Evolutionary conservation across 1,140 invertebrate species (phyloP), one percentile per base, ranked within the genome.

Genomic region (Drosophila serrata): DNA sequence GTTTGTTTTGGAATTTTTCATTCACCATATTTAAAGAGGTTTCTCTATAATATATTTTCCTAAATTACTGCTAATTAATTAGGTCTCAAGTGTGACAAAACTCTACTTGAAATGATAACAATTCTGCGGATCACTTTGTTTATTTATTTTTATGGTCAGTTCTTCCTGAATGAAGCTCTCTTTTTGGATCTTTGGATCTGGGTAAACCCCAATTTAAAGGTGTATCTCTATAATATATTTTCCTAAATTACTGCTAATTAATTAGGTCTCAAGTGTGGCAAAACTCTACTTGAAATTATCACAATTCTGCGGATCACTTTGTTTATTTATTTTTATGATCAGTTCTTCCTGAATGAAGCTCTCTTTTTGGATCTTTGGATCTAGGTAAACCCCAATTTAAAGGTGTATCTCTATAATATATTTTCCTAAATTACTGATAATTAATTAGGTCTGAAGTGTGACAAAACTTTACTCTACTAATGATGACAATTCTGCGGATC

Each of bases 1-100:
- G 24, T 46, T 46, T 15, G 22, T 45, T 35, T 22, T 27, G 65
- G 53, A 72, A 72, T 57, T 57, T 24, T 65, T 57, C 49, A 70
- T 69, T 39, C 33, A 56, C 29, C 17, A 27, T n/a, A n/a, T n/a
- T n/a, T 46, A 5, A 31, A 31, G 11, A 15, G 15, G 15, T 48
- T 0, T n/a, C 24, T 33, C 11, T 9, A 6, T 1, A 27, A 27
- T 29, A 17, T n/a, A n/a, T 13, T 12, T 49, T 3, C n/a, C 6
- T 5, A 5, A 53, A 22, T 35, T 15, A 22, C 49, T 37, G 19
- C 0, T 22, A 22, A 35, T 53, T 53, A 22, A 35, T 35, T 15
- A 5, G 29, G 40, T 29, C 33, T 15, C 24, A 15, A 29, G 27
- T 58, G 56, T n/a, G 22, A 22, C 49, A 6, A 6, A 51, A 51